Base-by-base conservation (phyloP, 2,113 vertebrate genomes). In the Chlorodrepanis virens region DNA sequence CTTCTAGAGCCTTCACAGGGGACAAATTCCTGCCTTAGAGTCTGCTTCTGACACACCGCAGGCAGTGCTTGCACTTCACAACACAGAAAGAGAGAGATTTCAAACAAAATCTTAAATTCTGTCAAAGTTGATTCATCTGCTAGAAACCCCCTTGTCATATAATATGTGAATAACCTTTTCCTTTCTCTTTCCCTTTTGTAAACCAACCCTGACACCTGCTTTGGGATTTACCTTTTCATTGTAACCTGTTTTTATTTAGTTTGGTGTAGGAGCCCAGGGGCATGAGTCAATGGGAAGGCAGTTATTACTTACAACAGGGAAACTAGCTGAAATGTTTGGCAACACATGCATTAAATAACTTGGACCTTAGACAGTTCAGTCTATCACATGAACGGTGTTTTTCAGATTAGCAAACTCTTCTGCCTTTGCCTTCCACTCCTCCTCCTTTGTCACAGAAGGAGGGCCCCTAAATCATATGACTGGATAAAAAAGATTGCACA, bases 161-260 rank as follows among this genome's bases (percentile, higher is more conserved):
- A 93, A 5, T 49, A 47, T 27, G 25, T 7, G 28, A 96, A 93
- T 93, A 96, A 87, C 86, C 83, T 93, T 96, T 93, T 90, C 52
- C 49, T 52, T 92, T 83, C 87, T 90, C 76, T 31, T 89, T 89
- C 20, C 35, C 50, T 86, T 95, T 77, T 77, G 68, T 59, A 95
- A 95, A 96, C 75, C 75, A 78, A 11, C 39, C 21, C 79, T 91
- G 90, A 96, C 93, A 89, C 84, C 47, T 92, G 88, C 92, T 77
- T 88, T 81, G 93, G 93, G 94, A 93, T 92, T 95, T 90, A 91
- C 90, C 88, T 92, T 96, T 94, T 84, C 88, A 53, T 45, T 78
- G 52, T 78, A 88, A 89, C 92, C 65, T 35, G 49, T 16, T 52
- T 96, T 90, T 94, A 94, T 92, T 92, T 94, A 75, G 76, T 89